Base-by-base conservation (phyloP, 2,113 vertebrate species). In the Peromyscus leucopus region DNA sequence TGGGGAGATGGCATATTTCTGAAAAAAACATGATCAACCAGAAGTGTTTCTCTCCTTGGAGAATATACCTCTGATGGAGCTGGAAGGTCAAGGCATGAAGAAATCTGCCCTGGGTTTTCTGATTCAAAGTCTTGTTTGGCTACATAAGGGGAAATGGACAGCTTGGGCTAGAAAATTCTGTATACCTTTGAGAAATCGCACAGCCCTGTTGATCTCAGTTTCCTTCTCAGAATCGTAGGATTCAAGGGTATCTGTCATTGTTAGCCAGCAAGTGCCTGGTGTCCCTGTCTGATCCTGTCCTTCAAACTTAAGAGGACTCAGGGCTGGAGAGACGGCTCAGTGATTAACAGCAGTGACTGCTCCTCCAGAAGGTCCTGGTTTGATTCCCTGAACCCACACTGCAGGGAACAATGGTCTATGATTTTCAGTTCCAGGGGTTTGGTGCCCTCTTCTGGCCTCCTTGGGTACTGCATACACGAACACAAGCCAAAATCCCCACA, bases 221-320 rank as follows among this genome's bases (percentile, higher is more conserved):
- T 91, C 48, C 57, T 72, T 69, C 46, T 31, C 1, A 5, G 36
- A 15, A 85, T 31, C 19, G 0, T 1, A 87, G 69, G 61, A 5
- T 21, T 16, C 13, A 36, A 19, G 74, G 0, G 6, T 22, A 17
- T 28, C 4, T 42, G 24, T 86, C 13, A 7, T 2, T 1, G 5
- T 10, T 57, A 31, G 33, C n/a, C 46, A 4, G 42, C 21, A 65
- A n/a, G 1, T 55, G 22, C 24, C 0, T 13, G 2, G 2, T 17
- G 33, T 24, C 11, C 28, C 31, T 74, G 21, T 28, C 75, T 15
- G 2, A 16, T 5, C 31, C 21, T 5, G 4, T 10, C 7, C 57
- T 72, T 94, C 90, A 59, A 82, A 26, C 21, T n/a, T 59, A 33
- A 83, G 80, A 26, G 5, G 4, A 15, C 79, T 15, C 17, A 57